These are phyloP conservation scores for Chironomus striatipennis DNA, from an alignment of 1,140 invertebrate genomes.

Conservation along the genomic window DNA sequence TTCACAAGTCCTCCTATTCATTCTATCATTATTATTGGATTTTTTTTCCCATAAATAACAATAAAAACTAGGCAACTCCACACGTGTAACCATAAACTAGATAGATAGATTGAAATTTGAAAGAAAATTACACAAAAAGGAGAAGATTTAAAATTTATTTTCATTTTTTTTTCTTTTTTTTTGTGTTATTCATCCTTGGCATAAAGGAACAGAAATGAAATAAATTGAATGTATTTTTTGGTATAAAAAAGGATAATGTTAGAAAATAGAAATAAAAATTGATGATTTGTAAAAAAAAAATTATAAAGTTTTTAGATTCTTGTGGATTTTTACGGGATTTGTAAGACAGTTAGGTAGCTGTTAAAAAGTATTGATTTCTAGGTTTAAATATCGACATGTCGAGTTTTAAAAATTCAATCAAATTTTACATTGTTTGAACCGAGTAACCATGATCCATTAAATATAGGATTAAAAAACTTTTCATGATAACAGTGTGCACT, in stretches of 20 bases:
- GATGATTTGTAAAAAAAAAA: slow-evolving; percentile 8
- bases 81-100: slow-evolving; percentile 12
- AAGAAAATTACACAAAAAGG: slow-evolving; percentile 9
- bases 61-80: slow-evolving; percentile 8
- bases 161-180: not conserved
- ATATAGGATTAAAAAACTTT: too few relatives aligned
- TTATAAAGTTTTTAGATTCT: not conserved
- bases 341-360: too few relatives aligned
- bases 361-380: too few relatives aligned
- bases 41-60: slow-evolving; percentile 5
- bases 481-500: too few relatives aligned
- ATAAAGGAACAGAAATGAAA: too few relatives aligned
- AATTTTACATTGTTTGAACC: too few relatives aligned
- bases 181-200: not conserved
- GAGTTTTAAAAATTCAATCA: too few relatives aligned
- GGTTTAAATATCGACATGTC: too few relatives aligned
- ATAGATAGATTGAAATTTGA: not conserved
- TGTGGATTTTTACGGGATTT: too few relatives aligned
- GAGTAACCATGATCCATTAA: too few relatives aligned
- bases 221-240: not conserved
- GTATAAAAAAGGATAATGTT: slow-evolving; percentile 2
- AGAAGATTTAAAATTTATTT: slow-evolving; percentile 2
- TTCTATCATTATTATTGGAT: not conserved
- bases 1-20: not conserved
- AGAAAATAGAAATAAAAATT: slow-evolving; percentile 2